phyloP scores from a whole-genome alignment of 2,888 invertebrate genomes.

The Morpho achilles region DNA sequence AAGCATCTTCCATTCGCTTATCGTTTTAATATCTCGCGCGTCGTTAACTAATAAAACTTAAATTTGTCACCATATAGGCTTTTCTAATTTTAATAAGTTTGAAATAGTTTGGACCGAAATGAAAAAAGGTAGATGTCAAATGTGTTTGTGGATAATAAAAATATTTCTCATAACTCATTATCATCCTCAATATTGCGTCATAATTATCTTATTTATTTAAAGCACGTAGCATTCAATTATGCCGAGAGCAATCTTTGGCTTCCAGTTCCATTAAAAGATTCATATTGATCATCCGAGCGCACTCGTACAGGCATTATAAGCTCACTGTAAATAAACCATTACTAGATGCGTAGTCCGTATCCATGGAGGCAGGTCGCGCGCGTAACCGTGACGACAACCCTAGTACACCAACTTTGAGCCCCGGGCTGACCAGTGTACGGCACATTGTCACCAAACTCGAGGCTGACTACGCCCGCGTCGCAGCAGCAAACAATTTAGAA shows the following conservation, averaged over 20 bases:
- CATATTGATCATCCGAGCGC: conserved; percentile 47
- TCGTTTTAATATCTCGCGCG: no score
- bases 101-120: background rate
- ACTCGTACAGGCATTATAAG: conserved; percentile 48
- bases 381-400: conserved; percentile 68
- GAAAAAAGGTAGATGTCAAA: background rate
- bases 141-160: background rate
- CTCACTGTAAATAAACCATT: conserved; percentile 38
- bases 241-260: conserved; percentile 44
- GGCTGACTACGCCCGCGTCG: conserved; percentile 59
- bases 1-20: no score
- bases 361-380: conserved; percentile 67
- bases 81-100: background rate
- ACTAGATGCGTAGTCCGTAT: conserved; percentile 55
- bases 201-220: conserved; percentile 9
- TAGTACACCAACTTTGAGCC: conserved; percentile 60
- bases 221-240: conserved; percentile 28
- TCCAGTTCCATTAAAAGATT: conserved; percentile 42
- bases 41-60: no score
- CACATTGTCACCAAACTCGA: conserved; percentile 73
- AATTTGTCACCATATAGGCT: no score
- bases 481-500: conserved; percentile 36
- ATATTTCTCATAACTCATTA: background rate
- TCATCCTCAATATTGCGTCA: conserved; percentile 28
- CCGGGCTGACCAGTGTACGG: conserved; percentile 68